phyloP scores from a whole-genome alignment of 2,113 vertebrate genomes.

The Myotis brandtii region DNA sequence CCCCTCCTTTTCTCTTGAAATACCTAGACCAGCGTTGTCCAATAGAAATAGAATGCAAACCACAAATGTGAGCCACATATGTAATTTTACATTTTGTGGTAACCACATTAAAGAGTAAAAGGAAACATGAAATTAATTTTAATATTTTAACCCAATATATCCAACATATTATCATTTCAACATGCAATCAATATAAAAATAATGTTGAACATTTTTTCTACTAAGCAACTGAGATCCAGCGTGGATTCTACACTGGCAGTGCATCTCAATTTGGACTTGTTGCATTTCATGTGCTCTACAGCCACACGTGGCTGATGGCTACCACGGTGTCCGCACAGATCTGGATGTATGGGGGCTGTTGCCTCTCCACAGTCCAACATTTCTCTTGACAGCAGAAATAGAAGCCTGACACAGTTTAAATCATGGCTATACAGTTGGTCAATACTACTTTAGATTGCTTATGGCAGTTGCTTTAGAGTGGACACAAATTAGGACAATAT shows the following conservation, averaged over 20 bases:
- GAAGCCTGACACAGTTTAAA: not conserved
- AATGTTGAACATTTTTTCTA: not conserved
- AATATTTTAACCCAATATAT: constrained; percentile 30
- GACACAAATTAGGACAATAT: not conserved
- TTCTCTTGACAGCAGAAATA: not conserved
- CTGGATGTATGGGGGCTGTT: not conserved
- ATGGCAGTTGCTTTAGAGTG: not conserved
- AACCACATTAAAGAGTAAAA: constrained; percentile 50
- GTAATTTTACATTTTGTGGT: constrained; percentile 52
- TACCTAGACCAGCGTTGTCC: not conserved
- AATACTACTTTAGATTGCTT: not conserved
- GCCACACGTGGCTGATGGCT: not conserved
- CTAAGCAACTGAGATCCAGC: not conserved
- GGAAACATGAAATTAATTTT: constrained; percentile 55
- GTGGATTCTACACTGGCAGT: not conserved
- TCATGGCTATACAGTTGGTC: not conserved
- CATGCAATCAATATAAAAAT: not conserved
- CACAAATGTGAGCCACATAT: constrained; percentile 6
- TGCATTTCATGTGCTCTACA: not conserved
- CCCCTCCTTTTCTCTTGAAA: not conserved
- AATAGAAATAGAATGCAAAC: constrained; percentile 17
- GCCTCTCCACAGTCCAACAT: not conserved
- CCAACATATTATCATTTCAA: constrained; percentile 11
- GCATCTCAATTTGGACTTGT: not conserved
- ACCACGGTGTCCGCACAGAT: not conserved